Evolutionary conservation across 2,888 invertebrate species (phyloP).

Genomic region (Parthenolecanium corni): DNA sequence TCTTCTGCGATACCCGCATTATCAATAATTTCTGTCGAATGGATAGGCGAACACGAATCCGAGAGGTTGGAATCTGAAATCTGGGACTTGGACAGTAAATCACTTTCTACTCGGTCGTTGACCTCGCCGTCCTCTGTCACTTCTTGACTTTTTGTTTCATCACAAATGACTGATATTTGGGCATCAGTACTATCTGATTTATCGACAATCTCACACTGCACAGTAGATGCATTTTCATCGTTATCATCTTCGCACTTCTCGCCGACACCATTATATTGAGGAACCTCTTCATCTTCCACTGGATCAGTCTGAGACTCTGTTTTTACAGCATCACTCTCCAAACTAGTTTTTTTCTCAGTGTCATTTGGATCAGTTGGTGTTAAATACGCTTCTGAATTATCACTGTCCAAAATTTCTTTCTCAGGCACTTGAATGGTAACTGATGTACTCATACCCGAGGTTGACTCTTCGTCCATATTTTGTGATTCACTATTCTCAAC

Average conservation of each 20-base stretch:
- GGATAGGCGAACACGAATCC: no score
- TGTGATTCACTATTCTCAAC: not conserved
- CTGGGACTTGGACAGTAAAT: no score
- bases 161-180: no score
- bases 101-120: no score
- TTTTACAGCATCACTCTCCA: not conserved
- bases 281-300: not conserved
- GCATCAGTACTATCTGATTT: no score
- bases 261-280: not conserved
- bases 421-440: slow-evolving; percentile 1
- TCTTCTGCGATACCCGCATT: no score
- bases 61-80: no score
- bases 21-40: not conserved
- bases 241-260: not conserved
- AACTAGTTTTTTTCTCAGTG: not conserved
- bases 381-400: slow-evolving; percentile 55
- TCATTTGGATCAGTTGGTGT: slow-evolving; percentile 50
- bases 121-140: not conserved
- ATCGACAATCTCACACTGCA: not conserved
- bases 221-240: not conserved
- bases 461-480: not conserved
- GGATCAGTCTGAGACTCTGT: not conserved
- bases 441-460: not conserved
- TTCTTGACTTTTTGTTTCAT: not conserved
- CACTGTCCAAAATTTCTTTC: slow-evolving; percentile 51